Conservation (phyloP, 2,113 vertebrate genomes). For the Falcunculus frontatus region DNA sequence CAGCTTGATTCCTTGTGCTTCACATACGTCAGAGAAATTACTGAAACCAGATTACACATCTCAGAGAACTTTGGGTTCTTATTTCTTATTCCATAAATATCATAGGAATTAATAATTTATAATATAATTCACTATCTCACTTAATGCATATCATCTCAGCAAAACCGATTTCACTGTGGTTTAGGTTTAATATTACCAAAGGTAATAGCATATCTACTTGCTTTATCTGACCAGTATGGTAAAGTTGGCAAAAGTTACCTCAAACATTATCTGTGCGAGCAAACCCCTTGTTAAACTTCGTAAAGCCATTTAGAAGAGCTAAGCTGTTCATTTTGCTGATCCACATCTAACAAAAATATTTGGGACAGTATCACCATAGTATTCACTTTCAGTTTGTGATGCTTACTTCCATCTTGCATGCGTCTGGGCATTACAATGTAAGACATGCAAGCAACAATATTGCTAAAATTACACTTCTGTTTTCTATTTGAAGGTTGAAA, state of each 20-base stretch:
- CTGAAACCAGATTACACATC: not conserved
- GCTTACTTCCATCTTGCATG: not conserved
- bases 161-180: not conserved
- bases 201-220: not conserved
- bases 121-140: not conserved
- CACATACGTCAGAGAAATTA: fast-evolving
- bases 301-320: not conserved
- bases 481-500: not conserved
- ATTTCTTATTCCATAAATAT: not conserved
- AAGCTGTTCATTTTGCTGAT: not conserved
- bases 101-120: not conserved
- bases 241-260: not conserved
- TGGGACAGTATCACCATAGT: not conserved
- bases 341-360: not conserved
- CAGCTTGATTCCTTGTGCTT: not conserved
- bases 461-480: not conserved
- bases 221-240: not conserved
- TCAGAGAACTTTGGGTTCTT: not conserved
- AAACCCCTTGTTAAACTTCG: not conserved
- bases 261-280: not conserved
- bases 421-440: not conserved
- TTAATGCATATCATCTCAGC: not conserved
- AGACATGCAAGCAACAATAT: not conserved
- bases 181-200: not conserved
- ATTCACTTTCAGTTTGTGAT: not conserved